Evolutionary conservation across 1,140 invertebrate species (phyloP), one percentile per base, ranked within the genome.

Genomic region (Drosophila arizonae): DNA sequence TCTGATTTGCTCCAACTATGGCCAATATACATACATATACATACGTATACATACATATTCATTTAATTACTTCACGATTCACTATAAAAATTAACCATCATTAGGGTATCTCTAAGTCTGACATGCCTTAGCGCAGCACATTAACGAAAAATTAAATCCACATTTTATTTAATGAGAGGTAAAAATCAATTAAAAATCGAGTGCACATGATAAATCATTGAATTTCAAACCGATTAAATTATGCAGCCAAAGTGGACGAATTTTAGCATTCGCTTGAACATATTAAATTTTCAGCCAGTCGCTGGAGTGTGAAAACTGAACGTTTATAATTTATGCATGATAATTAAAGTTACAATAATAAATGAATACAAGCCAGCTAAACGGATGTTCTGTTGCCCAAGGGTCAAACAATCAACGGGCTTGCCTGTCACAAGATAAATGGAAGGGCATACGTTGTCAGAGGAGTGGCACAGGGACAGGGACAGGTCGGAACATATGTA

Each of bases 261-360:
- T 33, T 48, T n/a, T 33, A 10, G 11, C 36, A 62, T 56, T 51
- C 13, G 26, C 21, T 56, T 64, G 26, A 60, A 6, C 72, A 71
- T 58, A 55, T 72, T 6, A 65, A 71, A 66, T 70, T 70, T 57
- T 61, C 21, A 6, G 58, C 2, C 36, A 39, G 41, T 1, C 50
- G 41, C 24, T 46, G 30, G 30, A 52, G 26, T 71, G 45, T 56
- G 45, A 46, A 55, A 63, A 58, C 21, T 57, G 60, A 39, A 39
- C 30, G 21, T 50, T 43, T 64, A 65, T 76, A 78, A 78, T 78
- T 78, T 64, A 76, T 76, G 54, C 28, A 13, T 28, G 17, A 46
- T 68, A 79, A 76, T 76, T 79, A 72, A 72, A 76, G 60, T 68
- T 72, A 76, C 76, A 76, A 72, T 72, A 68, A 78, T 78, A 69